A percentile compares a stretch with the other conserved stretches of the same genome.
These are phyloP conservation scores for Eulacestoma nigropectus DNA, from an alignment of 2,113 vertebrate species.

Conservation along the genomic window DNA sequence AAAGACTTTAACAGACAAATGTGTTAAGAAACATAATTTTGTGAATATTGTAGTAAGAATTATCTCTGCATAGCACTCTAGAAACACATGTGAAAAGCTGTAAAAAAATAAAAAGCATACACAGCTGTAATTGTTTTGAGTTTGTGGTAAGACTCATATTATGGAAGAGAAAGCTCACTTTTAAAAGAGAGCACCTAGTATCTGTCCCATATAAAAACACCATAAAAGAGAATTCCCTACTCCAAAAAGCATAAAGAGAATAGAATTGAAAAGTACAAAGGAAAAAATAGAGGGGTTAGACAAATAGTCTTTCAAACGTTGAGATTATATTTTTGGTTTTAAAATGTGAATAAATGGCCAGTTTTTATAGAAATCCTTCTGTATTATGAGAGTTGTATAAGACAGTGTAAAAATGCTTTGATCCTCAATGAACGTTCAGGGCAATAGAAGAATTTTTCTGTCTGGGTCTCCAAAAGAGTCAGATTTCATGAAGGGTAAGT, in stretches of 20 bases:
- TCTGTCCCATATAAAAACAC: not conserved
- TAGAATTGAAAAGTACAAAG: not conserved
- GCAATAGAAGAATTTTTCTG: not conserved
- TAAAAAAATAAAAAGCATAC: not conserved
- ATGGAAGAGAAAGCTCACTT: not conserved
- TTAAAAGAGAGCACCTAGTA: not conserved
- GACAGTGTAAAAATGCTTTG: not conserved
- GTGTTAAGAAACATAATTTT: slow-evolving; percentile 23
- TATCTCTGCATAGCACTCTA: not conserved
- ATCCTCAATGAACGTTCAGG: not conserved
- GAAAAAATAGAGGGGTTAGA: not conserved
- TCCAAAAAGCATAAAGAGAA: not conserved
- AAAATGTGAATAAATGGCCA: not conserved
- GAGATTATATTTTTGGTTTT: not conserved
- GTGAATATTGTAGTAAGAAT: slow-evolving; percentile 1
- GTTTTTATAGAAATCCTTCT: not conserved
- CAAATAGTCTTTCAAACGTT: not conserved
- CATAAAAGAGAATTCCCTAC: not conserved
- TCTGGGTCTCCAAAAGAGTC: not conserved
- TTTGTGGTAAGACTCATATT: not conserved
- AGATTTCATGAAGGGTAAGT: not conserved
- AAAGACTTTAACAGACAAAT: slow-evolving; percentile 28
- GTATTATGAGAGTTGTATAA: not conserved
- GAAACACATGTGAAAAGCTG: not conserved
- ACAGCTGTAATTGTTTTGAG: not conserved